Base-by-base conservation (phyloP, 2,797 vertebrate species). In the Coccyzus lansbergi region DNA sequence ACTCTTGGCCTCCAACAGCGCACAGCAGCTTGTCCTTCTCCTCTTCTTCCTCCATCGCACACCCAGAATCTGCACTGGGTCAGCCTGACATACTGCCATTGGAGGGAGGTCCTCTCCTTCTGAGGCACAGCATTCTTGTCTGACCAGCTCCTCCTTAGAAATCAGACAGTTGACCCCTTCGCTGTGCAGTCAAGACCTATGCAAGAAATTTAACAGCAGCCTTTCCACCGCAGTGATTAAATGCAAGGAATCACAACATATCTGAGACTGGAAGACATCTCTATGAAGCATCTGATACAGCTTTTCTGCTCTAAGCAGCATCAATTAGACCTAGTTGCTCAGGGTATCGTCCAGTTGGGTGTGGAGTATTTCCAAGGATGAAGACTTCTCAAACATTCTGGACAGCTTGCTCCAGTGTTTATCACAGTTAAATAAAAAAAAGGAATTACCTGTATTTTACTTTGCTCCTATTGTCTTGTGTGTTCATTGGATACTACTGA, bases 131-230 rank as follows among this genome's bases (percentile, higher is more conserved):
- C 34, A 24, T 24, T 83, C 19, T 34, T 25, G 29, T 4, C 25
- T 4, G 8, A 58, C 15, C 10, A 74, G 48, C 38, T 53, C 28
- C 48, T 60, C 49, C 56, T 33, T 49, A 63, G 48, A 46, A 86
- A 38, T 15, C 21, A 52, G 11, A n/a, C 64, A 28, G 10, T 1
- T 2, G 13, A 38, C 16, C 4, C 4, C 7, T 13, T 3, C 4
- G 7, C 33, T 40, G 33, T 1, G 4, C 12, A 33, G 33, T 13
- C 28, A 59, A 38, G 28, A 38, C 19, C n/a, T 12, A 17, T 4
- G 17, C 13, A 52, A 38, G 28, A 38, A 46, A 16, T 2, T 1
- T 10, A 34, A 7, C 33, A 62, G 20, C 33, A 67, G 19, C 25
- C 15, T 44, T 36, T 49, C 4, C 18, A 20, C 14, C 28, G 19